Evolutionary conservation across 2,113 vertebrate genomes (phyloP).

Genomic region (Ammodytes marinus): DNA sequence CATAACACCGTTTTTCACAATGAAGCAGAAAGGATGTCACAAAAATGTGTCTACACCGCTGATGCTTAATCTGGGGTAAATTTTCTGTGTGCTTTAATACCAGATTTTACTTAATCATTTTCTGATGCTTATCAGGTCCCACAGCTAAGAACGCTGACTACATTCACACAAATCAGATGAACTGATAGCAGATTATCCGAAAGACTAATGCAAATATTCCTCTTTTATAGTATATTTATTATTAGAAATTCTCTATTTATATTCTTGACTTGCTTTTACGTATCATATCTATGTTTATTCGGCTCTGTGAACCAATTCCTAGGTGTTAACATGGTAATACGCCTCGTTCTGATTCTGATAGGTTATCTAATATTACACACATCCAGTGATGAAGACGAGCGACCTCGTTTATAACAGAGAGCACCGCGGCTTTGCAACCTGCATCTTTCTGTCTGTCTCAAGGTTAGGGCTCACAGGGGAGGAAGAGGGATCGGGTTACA

Average conservation of each 20-base stretch:
- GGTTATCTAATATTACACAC: constrained; percentile 47
- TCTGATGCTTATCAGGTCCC: constrained; percentile 26
- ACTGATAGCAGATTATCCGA: too few species aligned
- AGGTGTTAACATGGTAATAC: too few species aligned
- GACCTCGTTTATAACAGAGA: constrained; percentile 52
- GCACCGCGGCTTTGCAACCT: constrained; percentile 56
- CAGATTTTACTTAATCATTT: constrained; percentile 7
- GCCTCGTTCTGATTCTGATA: too few species aligned
- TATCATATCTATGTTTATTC: too few species aligned
- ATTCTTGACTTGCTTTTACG: too few species aligned
- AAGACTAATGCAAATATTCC: too few species aligned
- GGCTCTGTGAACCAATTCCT: too few species aligned
- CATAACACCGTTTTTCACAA: constrained; percentile 56
- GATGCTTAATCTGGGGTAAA: constrained; percentile 19
- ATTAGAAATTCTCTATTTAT: too few species aligned
- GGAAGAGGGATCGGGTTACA: constrained; percentile 74
- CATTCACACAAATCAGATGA: neutral
- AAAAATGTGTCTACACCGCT: constrained; percentile 18
- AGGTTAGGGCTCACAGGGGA: constrained; percentile 78
- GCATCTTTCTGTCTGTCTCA: constrained; percentile 68
- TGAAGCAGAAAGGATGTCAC: constrained; percentile 46
- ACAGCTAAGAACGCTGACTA: neutral
- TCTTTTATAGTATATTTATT: too few species aligned
- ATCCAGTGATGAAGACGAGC: constrained; percentile 55
- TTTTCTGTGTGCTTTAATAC: constrained; percentile 23